These are phyloP conservation scores for Crotalus tigris DNA, from an alignment of 2,113 vertebrate species.

Conservation along the genomic window DNA sequence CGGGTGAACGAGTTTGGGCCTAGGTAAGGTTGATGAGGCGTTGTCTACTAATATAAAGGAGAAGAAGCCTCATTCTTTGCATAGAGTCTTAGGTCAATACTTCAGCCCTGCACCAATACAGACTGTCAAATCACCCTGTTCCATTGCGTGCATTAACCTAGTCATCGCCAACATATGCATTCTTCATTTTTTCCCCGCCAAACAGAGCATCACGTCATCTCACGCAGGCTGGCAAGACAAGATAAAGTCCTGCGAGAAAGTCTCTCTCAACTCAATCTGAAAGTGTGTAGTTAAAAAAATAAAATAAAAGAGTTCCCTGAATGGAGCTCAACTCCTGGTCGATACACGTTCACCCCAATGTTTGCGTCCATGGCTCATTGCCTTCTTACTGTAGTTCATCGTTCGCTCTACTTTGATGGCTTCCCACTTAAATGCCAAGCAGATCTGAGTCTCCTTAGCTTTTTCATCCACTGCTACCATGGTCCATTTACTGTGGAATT, in stretches of 20 bases:
- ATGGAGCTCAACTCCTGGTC: background rate
- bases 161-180: constrained; percentile 14
- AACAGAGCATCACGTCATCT: background rate
- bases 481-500: background rate
- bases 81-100: constrained; percentile 39
- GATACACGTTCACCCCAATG: too few species aligned
- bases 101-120: constrained; percentile 26
- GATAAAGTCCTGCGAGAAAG: background rate
- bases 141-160: constrained; percentile 43
- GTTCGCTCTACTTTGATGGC: background rate
- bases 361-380: background rate
- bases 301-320: background rate
- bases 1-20: constrained; percentile 69
- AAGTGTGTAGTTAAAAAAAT: background rate
- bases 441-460: background rate
- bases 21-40: constrained; percentile 81
- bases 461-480: background rate
- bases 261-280: background rate
- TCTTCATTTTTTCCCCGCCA: constrained; percentile 42
- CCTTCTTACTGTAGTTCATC: background rate
- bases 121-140: constrained; percentile 26
- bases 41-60: constrained; percentile 83
- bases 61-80: constrained; percentile 79
- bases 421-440: background rate
- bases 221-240: background rate